Evolutionary conservation across 2,797 vertebrate species (phyloP).

Genomic region (Hapalemur alaotrensis): DNA sequence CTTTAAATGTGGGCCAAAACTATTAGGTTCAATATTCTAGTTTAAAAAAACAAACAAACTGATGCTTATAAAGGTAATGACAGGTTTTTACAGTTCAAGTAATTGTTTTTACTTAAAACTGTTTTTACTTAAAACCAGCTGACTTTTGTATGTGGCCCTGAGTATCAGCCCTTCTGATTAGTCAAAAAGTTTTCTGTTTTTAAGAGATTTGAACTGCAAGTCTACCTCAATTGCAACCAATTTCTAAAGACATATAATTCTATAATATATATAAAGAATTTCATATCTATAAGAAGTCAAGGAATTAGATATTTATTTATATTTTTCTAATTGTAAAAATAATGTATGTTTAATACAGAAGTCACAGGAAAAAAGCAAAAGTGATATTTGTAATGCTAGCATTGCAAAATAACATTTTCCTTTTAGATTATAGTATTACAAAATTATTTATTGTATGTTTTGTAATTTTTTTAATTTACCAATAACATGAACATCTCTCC

Average conservation of each 20-base stretch:
- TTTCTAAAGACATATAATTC: constrained; percentile 12
- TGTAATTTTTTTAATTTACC: constrained; percentile 23
- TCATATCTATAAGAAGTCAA: not conserved
- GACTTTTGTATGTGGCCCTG: not conserved
- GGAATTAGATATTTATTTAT: not conserved
- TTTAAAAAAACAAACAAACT: constrained; percentile 18
- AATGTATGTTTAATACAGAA: not conserved
- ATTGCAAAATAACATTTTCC: not conserved
- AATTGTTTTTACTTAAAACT: constrained; percentile 44
- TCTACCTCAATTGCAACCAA: not conserved
- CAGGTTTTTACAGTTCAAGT: not conserved
- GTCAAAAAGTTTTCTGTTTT: not conserved
- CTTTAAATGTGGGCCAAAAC: constrained; percentile 55
- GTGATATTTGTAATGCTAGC: not conserved
- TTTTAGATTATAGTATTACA: constrained; percentile 6
- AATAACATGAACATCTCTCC: not conserved
- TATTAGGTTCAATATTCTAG: constrained; percentile 43
- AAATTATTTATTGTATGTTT: not conserved
- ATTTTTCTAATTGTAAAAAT: constrained; percentile 25
- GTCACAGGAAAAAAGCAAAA: not conserved
- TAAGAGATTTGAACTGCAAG: not conserved
- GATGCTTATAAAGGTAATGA: constrained; percentile 37
- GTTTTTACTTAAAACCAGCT: constrained; percentile 15
- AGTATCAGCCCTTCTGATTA: not conserved
- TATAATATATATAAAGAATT: not conserved